These are phyloP conservation scores for Autographa gamma DNA, from an alignment of 2,888 invertebrate species.

Conservation along the genomic window DNA sequence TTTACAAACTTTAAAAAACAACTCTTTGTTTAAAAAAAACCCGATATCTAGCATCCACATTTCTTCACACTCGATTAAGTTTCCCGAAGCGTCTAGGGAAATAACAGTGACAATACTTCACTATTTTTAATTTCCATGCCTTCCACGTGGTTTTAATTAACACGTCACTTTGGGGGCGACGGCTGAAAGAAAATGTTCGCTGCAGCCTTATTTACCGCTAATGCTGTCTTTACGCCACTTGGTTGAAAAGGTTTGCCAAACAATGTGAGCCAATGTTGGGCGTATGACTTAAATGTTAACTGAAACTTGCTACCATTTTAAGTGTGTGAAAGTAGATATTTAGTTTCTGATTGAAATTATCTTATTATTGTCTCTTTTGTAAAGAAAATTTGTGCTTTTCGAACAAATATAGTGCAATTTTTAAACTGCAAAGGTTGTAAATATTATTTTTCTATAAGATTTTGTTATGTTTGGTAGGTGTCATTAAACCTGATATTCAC, in stretches of 20 bases:
- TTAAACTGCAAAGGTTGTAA: too few species aligned
- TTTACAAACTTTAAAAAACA: too few species aligned
- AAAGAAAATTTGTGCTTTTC: too few species aligned
- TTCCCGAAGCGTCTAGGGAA: slow-evolving; percentile 32
- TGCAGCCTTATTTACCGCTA: slow-evolving; percentile 33
- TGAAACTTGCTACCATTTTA: not conserved
- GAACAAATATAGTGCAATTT: too few species aligned
- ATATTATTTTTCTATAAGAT: too few species aligned
- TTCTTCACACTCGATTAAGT: slow-evolving; percentile 49
- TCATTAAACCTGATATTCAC: too few species aligned
- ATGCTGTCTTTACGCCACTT: slow-evolving; percentile 11
- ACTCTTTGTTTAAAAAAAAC: not conserved
- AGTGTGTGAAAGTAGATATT: not conserved
- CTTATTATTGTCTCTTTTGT: not conserved
- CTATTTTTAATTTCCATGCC: slow-evolving; percentile 44
- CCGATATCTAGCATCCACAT: slow-evolving; percentile 19
- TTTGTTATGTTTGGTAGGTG: too few species aligned
- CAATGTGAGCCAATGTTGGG: slow-evolving; percentile 7
- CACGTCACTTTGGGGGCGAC: slow-evolving; percentile 48
- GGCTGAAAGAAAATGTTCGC: slow-evolving; percentile 45
- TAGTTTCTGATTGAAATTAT: not conserved
- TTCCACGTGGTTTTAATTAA: slow-evolving; percentile 54
- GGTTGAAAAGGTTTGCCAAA: slow-evolving; percentile 18
- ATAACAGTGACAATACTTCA: slow-evolving; percentile 42
- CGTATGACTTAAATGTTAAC: not conserved